Base-by-base conservation (phyloP, 2,888 invertebrate species). In the Amaurobius ferox region DNA sequence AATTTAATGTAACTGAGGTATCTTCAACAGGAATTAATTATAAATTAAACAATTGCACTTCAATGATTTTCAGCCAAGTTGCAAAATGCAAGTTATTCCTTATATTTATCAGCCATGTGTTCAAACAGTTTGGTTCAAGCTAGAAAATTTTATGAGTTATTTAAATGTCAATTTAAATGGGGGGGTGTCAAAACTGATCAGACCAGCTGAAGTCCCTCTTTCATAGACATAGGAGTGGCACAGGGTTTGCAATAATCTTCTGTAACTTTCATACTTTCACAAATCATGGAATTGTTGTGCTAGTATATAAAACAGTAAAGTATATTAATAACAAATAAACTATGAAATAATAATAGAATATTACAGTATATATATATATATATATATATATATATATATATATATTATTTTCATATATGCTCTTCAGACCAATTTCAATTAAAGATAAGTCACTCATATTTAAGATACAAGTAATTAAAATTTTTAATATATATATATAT, bases 171-270 rank as follows among this genome's bases (percentile, higher is more conserved):
- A n/a, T n/a, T n/a, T n/a, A n/a, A n/a, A n/a, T n/a, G n/a, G 9
- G 35, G 9, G 5, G 9, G 35, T 35, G 23, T 55, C 55, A 7
- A 55, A 19, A 66, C 32, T 13, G 11, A 66, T 76, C 76, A 83
- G 5, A 83, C 81, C 32, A 71, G 62, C 19, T 85, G 77, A n/a
- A 77, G 64, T n/a, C 72, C 66, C 61, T 85, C 83, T 35, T 70
- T 48, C 0, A 85, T 39, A 29, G 76, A 67, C 9, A 85, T 85
- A n/a, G 83, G 66, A 19, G 83, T 72, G 72, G 83, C 83, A 78
- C 66, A 66, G 23, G 64, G 35, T 77, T 85, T 85, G 55, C 83
- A 85, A 29, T 71, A 77, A 16, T 77, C 83, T 11, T 77, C 83
- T 7, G 72, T 28, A 39, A 85, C 77, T 76, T 72, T 71, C 66